Evolutionary conservation across 2,888 invertebrate genomes (phyloP).

Genomic region (Lithophane ornitopus): DNA sequence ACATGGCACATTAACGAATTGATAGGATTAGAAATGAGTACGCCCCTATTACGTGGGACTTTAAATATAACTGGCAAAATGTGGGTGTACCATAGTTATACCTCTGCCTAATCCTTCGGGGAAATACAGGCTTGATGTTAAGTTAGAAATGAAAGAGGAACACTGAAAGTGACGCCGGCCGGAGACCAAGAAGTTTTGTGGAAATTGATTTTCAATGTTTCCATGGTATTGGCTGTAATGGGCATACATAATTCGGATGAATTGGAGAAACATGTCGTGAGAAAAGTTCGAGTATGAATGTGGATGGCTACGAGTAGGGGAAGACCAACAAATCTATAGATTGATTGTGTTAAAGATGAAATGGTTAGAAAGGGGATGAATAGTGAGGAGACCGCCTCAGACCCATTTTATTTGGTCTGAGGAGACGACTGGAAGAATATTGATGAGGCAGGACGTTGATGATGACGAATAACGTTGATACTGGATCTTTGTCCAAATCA

Average conservation of each 20-base stretch:
- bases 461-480: background rate
- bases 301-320: background rate
- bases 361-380: background rate
- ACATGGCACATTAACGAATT: background rate
- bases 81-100: no score
- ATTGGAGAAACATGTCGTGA: background rate
- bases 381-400: background rate
- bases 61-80: no score
- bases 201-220: background rate
- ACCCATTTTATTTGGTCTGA: no score
- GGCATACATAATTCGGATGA: background rate
- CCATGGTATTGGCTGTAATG: background rate
- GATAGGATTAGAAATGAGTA: background rate
- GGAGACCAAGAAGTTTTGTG: background rate
- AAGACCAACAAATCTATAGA: background rate
- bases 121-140: no score
- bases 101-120: no score
- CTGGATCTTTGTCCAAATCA: background rate
- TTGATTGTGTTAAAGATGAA: background rate
- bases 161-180: background rate
- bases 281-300: background rate
- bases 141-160: conserved; percentile 6
- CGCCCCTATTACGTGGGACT: no score
- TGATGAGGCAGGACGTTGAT: background rate
- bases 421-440: background rate